These are phyloP conservation scores for Aeoliscus strigatus DNA, from an alignment of 2,797 vertebrate genomes.

Conservation along the genomic window DNA sequence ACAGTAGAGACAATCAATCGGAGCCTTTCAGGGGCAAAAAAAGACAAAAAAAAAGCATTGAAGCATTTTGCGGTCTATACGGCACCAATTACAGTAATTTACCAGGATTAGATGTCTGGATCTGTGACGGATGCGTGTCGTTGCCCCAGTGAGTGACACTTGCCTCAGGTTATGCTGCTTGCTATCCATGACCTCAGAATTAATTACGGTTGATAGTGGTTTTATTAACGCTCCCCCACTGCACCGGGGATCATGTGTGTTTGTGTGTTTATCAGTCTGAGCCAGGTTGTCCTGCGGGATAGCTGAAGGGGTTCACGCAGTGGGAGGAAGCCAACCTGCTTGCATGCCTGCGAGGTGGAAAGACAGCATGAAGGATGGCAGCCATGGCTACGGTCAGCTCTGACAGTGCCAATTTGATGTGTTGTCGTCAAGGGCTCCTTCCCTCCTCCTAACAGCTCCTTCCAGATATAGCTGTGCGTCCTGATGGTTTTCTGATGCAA, in stretches of 20 bases:
- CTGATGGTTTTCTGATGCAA: conserved; percentile 98
- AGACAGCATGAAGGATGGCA: conserved; percentile 91
- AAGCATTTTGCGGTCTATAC: too few relatives aligned
- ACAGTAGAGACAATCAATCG: too few relatives aligned
- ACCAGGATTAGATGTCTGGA: too few relatives aligned
- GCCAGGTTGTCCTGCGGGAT: conserved; percentile 51
- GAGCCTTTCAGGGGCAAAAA: too few relatives aligned
- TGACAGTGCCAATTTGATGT: conserved; percentile 90
- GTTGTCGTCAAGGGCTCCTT: conserved; percentile 84
- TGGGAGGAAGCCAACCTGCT: conserved; percentile 60
- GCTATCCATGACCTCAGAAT: conserved; percentile 57
- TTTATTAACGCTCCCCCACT: conserved; percentile 49
- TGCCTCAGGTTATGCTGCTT: conserved; percentile 50
- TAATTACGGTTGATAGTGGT: conserved; percentile 60
- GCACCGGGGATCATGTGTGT: conserved; percentile 48
- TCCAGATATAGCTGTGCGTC: conserved; percentile 81
- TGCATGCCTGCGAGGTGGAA: conserved; percentile 65
- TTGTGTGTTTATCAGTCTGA: conserved; percentile 57
- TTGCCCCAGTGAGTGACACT: conserved; percentile 37
- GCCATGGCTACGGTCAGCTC: conserved; percentile 88
- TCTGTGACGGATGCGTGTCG: conserved; percentile 10
- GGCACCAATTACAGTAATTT: too few relatives aligned
- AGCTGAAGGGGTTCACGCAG: conserved; percentile 74
- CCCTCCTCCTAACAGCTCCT: conserved; percentile 53
- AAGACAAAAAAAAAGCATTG: too few relatives aligned